Conservation (phyloP, 2,113 vertebrate genomes). For the Puntigrus tetrazona region DNA sequence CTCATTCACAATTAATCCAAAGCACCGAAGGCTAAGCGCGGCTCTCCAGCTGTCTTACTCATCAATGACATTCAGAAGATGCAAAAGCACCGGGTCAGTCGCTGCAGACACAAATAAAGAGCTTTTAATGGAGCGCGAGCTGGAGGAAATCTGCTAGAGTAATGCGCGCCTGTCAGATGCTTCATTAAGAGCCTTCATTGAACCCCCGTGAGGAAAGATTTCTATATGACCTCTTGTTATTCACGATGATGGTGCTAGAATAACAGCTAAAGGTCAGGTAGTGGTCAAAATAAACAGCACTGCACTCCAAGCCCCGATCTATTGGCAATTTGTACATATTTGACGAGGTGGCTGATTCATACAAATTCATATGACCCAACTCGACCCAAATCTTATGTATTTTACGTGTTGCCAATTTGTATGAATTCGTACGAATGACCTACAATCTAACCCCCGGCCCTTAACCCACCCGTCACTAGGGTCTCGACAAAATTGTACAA, state of each 20-base stretch:
- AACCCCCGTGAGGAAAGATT: not conserved
- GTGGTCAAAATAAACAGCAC: not conserved
- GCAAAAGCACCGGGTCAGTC: not conserved
- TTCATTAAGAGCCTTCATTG: not conserved
- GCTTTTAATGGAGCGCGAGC: not conserved
- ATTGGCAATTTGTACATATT: too few species aligned
- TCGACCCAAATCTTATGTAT: too few species aligned
- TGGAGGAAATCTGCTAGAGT: not conserved
- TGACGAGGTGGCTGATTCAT: too few species aligned
- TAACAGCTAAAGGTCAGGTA: not conserved
- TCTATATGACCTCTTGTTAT: not conserved
- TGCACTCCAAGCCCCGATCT: too few species aligned
- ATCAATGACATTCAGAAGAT: not conserved
- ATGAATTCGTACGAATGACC: too few species aligned
- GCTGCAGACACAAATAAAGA: not conserved
- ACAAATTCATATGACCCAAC: too few species aligned
- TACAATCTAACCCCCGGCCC: too few species aligned
- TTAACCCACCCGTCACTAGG: too few species aligned
- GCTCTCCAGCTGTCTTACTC: constrained; percentile 25
- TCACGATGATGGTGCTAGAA: not conserved
- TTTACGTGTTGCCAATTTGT: too few species aligned
- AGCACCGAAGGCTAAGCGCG: constrained; percentile 1
- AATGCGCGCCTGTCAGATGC: not conserved
- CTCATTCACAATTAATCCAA: constrained; percentile 38
- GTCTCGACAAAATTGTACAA: too few species aligned